Base-by-base conservation (phyloP, 30 jellyfish, hydroid and myxozoan genomes). In the Turritopsis rubra region DNA sequence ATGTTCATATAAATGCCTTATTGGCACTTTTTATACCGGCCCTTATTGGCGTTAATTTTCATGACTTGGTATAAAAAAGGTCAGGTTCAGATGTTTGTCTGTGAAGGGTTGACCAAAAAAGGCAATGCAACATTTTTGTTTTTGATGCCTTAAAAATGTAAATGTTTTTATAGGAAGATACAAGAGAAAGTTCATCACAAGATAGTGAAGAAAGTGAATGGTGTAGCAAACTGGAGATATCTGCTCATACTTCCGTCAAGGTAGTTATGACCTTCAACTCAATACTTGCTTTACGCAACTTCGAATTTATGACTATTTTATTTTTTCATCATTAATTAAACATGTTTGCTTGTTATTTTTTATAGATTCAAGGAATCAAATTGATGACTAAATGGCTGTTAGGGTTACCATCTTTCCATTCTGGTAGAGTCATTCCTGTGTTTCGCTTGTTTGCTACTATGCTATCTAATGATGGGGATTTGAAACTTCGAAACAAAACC, bases 191-290 rank as follows among this genome's bases (percentile, higher is more conserved):
- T 24, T 79, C 75, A 27, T 85, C 96, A 13, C 96, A 88, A 74
- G 99, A 88, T 22, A 79, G 91, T 71, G 92, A 85, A 4, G 95
- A 93, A 13, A 41, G 60, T 66, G 99, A 93, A 86, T 93, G 99
- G 99, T 89, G 89, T 26, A 85, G 66, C 28, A 94, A 85, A 5
- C 85, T 79, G 28, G 86, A 88, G n/a, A 75, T 93, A 19, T 81
- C 99, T 8, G 54, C 70, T 1, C 96, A 93, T 54, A 87, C 97
- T 1, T 60, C 8, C 31, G 75, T 85, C 27, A 92, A 92, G 98
- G 98, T 92, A 80, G 22, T 0, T 16, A 18, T 21, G 28, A 24
- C 54, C 8, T 41, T 41, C 60, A 41, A 3, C 24, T 83, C 66
- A 20, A 70, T 22, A 17, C 23, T 28, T 0, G 17, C 0, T 82